Evolutionary conservation across 2,888 invertebrate genomes (phyloP), one percentile per base, ranked within the genome.

Genomic region (Aphelenchoides bicaudatus): DNA sequence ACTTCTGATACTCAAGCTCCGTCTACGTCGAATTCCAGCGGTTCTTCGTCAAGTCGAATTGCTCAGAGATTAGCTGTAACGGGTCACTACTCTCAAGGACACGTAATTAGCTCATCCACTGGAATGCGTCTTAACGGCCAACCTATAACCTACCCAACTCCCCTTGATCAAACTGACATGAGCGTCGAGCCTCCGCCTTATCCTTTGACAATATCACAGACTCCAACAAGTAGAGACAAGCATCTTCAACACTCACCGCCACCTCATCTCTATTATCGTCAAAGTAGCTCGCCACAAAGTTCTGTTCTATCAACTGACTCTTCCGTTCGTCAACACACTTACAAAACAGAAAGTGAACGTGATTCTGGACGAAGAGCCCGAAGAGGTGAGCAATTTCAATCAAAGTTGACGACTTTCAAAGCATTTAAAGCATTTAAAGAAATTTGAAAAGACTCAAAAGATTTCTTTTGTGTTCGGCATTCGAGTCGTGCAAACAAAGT

Each of bases 21-120:
- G 28, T 23, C 52, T 25, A 28, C 49, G 4, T 56, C 56, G 2
- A 31, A 55, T 2, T 56, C 58, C n/a, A 56, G 56, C 19, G 57
- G 56, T 16, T 51, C 52, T 8, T 51, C 52, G 19, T 51, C 52
- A 2, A 29, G 52, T 2, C 52, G 52, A 10, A 43, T 43, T n/a
- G 43, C 43, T n/a, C 6, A 43, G 8, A 13, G 52, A 16, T 21
- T 51, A 23, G 19, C 19, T 2, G 16, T 31, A 8, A 23, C 52
- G 10, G 21, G 21, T 6, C 21, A 38, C n/a, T 66, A 56, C 53
- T 59, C 49, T 2, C 59, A 64, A 30, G 64, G 65, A 23, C 65
- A 59, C 4, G 28, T 64, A 8, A 61, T 64, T 30, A 47, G 52
- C 21, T 29, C 29, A 5, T 29, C 49, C 3, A 29, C 59, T 5